Base-by-base conservation (phyloP, 2,113 vertebrate genomes). In the Perca flavescens region DNA sequence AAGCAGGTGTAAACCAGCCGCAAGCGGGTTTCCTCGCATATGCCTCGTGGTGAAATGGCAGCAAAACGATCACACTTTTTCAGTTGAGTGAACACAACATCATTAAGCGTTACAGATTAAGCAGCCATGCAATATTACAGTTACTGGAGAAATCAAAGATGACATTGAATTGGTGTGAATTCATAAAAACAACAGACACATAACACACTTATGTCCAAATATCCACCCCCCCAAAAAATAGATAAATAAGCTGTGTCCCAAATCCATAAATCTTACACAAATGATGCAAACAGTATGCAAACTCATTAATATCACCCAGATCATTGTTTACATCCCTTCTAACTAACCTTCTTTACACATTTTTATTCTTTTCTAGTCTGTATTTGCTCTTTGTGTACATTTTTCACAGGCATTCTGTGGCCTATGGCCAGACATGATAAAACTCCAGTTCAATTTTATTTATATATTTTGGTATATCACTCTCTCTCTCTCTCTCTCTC, bases 381-480 rank as follows among this genome's bases (percentile, higher is more conserved):
- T 68, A 17, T 65, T 76, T 13, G 28, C 8, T 49, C 5, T 25
- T 73, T 76, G 36, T 76, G 36, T 66, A 21, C 21, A 22, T 54
- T 15, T 65, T 19, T 75, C 52, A 73, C n/a, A 73, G 50, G 21
- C 28, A 54, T 43, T 47, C 61, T 62, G 56, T 15, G 4, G 52
- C 61, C 66, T 6, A n/a, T 50, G 31, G 46, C 8, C 40, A 54
- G 28, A 46, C 17, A 53, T 65, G 46, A 49, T 46, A 6, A 60
- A 52, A 68, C 40, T 60, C 34, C 1, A 0, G 21, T 57, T 47
- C 3, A 13, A 3, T 6, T 77, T 79, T 67, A 75, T 73, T 16
- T 21, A 14, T 63, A 56, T 4, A 72, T 66, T 61, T 77, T 40
- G 8, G 36, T 10, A 40, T 40, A 4, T 34, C 31, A 1, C 31